These are phyloP conservation scores for Seira sanloemensis DNA, from an alignment of 2,888 invertebrate genomes.

Conservation along the genomic window DNA sequence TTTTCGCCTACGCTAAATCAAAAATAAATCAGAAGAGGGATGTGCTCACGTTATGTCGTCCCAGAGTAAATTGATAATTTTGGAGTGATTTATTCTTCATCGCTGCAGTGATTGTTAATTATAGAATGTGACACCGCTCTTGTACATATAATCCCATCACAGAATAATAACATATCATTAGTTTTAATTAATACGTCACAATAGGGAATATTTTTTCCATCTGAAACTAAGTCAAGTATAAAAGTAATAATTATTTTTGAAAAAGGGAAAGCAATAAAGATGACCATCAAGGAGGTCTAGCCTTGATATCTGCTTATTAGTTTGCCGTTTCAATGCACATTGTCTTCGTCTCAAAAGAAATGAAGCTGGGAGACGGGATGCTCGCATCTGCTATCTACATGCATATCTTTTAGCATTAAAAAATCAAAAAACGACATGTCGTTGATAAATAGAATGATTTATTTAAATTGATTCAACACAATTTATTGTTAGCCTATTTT, in stretches of 20 bases:
- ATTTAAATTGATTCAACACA: no score
- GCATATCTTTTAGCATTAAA: no score
- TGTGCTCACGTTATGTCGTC: neutral
- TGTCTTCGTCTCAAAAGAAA: no score
- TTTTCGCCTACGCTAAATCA: neutral
- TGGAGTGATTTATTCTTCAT: slow-evolving; percentile 4
- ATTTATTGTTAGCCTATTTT: no score
- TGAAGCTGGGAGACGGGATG: no score
- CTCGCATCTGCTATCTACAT: no score
- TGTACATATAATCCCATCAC: neutral
- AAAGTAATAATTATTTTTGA: neutral
- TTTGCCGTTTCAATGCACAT: no score
- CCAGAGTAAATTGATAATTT: slow-evolving; percentile 4
- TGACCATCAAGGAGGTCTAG: neutral
- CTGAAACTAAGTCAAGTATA: neutral
- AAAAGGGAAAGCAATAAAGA: neutral
- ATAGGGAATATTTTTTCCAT: neutral
- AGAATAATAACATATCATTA: neutral
- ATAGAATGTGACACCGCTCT: neutral
- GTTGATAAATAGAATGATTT: no score
- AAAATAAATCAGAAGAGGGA: neutral
- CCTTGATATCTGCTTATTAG: no score
- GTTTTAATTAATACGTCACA: slow-evolving; percentile 4
- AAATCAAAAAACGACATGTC: no score
- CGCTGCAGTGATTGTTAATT: neutral